Conservation (phyloP, 2,113 vertebrate species). For the Calonectris borealis region DNA sequence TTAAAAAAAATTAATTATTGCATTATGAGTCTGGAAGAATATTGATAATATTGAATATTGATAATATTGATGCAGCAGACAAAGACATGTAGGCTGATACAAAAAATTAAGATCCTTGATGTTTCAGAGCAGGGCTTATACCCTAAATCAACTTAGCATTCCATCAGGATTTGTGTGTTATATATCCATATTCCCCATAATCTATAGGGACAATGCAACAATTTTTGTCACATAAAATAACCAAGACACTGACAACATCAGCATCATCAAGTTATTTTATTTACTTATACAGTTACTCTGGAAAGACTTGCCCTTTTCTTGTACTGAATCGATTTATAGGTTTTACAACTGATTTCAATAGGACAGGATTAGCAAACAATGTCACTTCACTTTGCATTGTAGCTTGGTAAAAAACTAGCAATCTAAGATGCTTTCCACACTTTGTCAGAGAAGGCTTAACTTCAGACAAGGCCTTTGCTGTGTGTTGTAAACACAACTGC, state of each 20-base stretch:
- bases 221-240: neutral
- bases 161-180: neutral
- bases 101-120: neutral
- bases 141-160: neutral
- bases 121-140: neutral
- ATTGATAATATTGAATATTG: neutral
- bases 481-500: neutral
- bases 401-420: neutral
- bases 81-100: neutral
- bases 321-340: neutral
- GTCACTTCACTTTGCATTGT: neutral
- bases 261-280: neutral
- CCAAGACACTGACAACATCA: neutral
- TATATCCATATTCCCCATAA: neutral
- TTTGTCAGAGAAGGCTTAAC: neutral
- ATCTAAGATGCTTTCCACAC: neutral
- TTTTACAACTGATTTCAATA: neutral
- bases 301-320: neutral
- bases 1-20: neutral
- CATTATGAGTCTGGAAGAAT: accelerated
- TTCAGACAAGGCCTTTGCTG: neutral
- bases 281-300: neutral
- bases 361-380: neutral
- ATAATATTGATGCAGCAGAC: neutral
- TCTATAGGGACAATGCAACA: neutral